Conservation (phyloP, 2,888 invertebrate genomes). For the Hyposoter didymator region DNA sequence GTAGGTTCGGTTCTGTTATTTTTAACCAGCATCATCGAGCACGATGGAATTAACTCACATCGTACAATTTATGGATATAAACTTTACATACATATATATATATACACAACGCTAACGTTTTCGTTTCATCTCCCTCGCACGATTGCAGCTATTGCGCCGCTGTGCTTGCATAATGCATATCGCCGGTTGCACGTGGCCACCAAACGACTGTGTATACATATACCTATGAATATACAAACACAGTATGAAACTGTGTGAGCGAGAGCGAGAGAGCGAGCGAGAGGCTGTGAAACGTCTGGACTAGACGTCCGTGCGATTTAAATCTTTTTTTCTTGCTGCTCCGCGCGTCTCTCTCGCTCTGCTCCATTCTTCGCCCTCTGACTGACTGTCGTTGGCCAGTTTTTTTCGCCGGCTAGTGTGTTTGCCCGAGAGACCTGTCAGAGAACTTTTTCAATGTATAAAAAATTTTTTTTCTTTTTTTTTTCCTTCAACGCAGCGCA, state of each 20-base stretch:
- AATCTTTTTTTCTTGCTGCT: conserved; percentile 70
- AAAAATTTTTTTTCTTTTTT: too few species aligned
- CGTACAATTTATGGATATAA: conserved; percentile 10
- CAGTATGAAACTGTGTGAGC: conserved; percentile 42
- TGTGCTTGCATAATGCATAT: conserved; percentile 75
- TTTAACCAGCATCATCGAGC: neutral
- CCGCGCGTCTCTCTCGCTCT: conserved; percentile 20
- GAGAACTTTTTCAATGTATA: conserved; percentile 77
- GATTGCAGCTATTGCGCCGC: conserved; percentile 73
- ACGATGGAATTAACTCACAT: conserved; percentile 22
- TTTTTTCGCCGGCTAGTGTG: conserved; percentile 53
- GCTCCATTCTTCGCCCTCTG: conserved; percentile 41
- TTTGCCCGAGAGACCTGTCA: conserved; percentile 59
- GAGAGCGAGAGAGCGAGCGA: neutral
- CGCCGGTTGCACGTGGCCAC: conserved; percentile 62
- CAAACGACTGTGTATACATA: conserved; percentile 42
- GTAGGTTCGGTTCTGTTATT: neutral
- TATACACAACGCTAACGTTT: conserved; percentile 29
- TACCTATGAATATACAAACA: conserved; percentile 45
- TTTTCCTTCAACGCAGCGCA: too few species aligned
- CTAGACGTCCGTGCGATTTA: conserved; percentile 73
- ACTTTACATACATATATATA: neutral
- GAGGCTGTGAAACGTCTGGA: conserved; percentile 63
- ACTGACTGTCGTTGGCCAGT: conserved; percentile 37
- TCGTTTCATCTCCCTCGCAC: conserved; percentile 51